Percentiles rank a stretch among this genome's conserved stretches.
Conservation (phyloP, 1,140 invertebrate species). For the Paralvinella palmiformis region DNA sequence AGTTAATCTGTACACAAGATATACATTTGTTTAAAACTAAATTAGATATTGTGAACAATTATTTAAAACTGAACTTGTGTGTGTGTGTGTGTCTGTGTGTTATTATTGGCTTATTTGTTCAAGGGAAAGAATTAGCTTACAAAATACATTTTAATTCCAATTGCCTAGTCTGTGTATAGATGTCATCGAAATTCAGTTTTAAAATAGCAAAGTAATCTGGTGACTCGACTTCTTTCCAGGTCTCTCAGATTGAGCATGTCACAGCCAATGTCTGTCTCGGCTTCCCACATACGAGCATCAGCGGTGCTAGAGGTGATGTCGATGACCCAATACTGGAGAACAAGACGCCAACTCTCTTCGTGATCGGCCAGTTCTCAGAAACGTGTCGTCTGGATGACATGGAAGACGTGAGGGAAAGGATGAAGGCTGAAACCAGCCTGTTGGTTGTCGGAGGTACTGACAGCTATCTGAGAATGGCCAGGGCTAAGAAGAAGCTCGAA, state of each 20-base stretch:
- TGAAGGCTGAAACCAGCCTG: constrained; percentile 69
- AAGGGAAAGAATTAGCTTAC: too few relatives aligned
- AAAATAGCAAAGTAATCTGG: too few relatives aligned
- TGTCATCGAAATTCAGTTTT: too few relatives aligned
- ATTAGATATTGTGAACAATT: too few relatives aligned
- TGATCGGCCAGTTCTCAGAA: constrained; percentile 70
- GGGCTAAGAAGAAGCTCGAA: constrained; percentile 64
- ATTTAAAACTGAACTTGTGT: too few relatives aligned
- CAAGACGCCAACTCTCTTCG: constrained; percentile 69
- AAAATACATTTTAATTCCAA: too few relatives aligned
- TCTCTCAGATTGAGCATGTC: constrained; percentile 54
- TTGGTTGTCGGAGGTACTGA: constrained; percentile 78
- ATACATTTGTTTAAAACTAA: too few relatives aligned
- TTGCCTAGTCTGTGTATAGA: too few relatives aligned
- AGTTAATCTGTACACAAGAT: too few relatives aligned
- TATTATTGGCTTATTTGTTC: too few relatives aligned
- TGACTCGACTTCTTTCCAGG: too few relatives aligned
- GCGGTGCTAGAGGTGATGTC: constrained; percentile 68
- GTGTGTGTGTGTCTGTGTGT: too few relatives aligned
- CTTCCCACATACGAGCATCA: constrained; percentile 69
- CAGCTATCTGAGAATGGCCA: constrained; percentile 66
- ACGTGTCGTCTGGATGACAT: constrained; percentile 64
- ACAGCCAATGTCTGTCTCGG: constrained; percentile 72
- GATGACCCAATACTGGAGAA: constrained; percentile 72
- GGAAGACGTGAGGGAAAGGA: constrained; percentile 67